phyloP scores from a whole-genome alignment of 2,888 invertebrate genomes.

The Salticus scenicus region DNA sequence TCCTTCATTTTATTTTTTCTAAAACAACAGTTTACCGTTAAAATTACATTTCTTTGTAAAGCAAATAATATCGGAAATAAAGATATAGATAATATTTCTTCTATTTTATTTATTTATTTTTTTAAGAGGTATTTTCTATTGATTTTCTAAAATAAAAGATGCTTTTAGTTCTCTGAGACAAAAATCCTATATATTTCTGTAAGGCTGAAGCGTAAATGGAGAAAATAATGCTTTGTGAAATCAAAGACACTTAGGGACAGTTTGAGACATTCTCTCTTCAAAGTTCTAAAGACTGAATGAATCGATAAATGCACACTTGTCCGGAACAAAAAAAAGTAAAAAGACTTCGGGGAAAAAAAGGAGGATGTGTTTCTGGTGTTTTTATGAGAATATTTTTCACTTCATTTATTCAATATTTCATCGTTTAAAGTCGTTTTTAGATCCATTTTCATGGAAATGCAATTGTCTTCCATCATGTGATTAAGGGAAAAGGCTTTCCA shows the following conservation, averaged over 20 bases:
- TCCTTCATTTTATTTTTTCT: too few relatives aligned
- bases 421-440: background rate
- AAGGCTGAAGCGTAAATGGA: constrained; percentile 1
- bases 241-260: background rate
- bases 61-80: too few relatives aligned
- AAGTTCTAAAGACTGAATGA: background rate
- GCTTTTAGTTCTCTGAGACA: background rate
- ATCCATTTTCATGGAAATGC: background rate
- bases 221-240: constrained; percentile 7
- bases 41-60: too few relatives aligned
- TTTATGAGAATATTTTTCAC: constrained; percentile 4
- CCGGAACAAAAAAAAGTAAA: background rate
- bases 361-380: background rate
- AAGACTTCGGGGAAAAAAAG: background rate
- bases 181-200: background rate
- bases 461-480: background rate
- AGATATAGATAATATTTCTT: too few relatives aligned
- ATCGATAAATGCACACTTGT: background rate
- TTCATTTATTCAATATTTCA: background rate
- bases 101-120: too few relatives aligned
- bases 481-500: background rate
- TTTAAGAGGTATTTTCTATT: background rate
- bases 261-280: background rate
- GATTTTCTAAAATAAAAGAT: background rate
- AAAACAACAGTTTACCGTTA: too few relatives aligned